phyloP scores from a whole-genome alignment of 2,113 vertebrate genomes.

The Sturnus vulgaris region DNA sequence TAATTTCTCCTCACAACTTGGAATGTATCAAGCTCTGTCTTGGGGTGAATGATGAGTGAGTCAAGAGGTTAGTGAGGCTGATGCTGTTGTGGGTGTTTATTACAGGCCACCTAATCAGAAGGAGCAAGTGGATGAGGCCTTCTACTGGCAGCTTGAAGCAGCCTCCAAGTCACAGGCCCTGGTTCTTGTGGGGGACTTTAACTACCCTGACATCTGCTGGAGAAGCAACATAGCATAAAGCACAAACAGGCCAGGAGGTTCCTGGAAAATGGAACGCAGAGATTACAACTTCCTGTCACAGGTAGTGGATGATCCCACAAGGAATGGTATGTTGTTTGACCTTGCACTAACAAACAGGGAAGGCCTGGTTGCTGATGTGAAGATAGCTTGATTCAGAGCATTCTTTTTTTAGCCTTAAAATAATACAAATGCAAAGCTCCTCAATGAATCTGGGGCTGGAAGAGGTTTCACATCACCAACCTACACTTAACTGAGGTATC shows the following conservation, averaged over 20 bases:
- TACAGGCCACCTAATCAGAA: not conserved
- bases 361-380: not conserved
- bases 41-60: not conserved
- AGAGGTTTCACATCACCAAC: not conserved
- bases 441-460: not conserved
- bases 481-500: not conserved
- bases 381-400: not conserved
- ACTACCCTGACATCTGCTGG: not conserved
- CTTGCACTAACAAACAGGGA: not conserved
- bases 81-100: not conserved
- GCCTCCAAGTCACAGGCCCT: not conserved
- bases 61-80: not conserved
- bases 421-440: not conserved
- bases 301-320: not conserved
- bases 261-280: not conserved
- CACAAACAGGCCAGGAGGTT: not conserved
- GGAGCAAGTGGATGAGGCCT: not conserved
- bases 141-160: not conserved
- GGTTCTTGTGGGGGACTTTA: not conserved
- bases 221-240: not conserved
- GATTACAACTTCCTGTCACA: not conserved
- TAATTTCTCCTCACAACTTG: not conserved
- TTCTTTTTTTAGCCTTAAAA: not conserved
- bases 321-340: not conserved
- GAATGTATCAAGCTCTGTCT: not conserved